Evolutionary conservation across 1,140 invertebrate species (phyloP).

Genomic region (Drosophila paulistorum): DNA sequence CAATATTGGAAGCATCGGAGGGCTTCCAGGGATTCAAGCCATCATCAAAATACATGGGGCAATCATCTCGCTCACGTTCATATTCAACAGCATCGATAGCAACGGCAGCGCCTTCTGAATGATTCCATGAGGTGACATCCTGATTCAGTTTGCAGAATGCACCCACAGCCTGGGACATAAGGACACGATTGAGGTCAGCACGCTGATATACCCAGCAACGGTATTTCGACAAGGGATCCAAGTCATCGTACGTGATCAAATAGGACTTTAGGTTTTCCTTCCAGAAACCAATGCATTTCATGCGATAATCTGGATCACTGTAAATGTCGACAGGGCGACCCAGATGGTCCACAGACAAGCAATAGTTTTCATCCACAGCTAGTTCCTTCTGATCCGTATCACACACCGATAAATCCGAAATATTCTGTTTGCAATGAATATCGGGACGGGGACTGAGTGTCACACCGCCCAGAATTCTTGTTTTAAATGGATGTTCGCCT

Average conservation of each 20-base stretch:
- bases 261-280: conserved; percentile 99
- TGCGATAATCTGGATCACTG: conserved; percentile 96
- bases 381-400: conserved; percentile 97
- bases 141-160: conserved; percentile 96
- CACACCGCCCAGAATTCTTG: conserved; percentile 96
- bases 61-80: conserved; percentile 96
- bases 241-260: conserved; percentile 97
- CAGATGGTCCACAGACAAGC: conserved; percentile 96
- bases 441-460: conserved; percentile 96
- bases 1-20: conserved; percentile 88
- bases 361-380: conserved; percentile 96
- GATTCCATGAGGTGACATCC: conserved; percentile 93
- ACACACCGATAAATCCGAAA: conserved; percentile 97
- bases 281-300: conserved; percentile 99
- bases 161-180: conserved; percentile 95
- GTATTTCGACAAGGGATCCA: conserved; percentile 97
- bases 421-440: conserved; percentile 96
- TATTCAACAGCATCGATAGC: conserved; percentile 95
- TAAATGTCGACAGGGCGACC: conserved; percentile 97
- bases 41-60: conserved; percentile 97
- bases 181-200: conserved; percentile 93
- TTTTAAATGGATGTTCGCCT: conserved; percentile 94
- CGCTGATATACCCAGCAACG: conserved; percentile 99
- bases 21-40: conserved; percentile 92
- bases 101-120: conserved; percentile 95